Percentiles rank a stretch among this genome's conserved stretches.
These are phyloP conservation scores for Alsophila aescularia DNA, from an alignment of 2,888 invertebrate genomes.

Conservation along the genomic window DNA sequence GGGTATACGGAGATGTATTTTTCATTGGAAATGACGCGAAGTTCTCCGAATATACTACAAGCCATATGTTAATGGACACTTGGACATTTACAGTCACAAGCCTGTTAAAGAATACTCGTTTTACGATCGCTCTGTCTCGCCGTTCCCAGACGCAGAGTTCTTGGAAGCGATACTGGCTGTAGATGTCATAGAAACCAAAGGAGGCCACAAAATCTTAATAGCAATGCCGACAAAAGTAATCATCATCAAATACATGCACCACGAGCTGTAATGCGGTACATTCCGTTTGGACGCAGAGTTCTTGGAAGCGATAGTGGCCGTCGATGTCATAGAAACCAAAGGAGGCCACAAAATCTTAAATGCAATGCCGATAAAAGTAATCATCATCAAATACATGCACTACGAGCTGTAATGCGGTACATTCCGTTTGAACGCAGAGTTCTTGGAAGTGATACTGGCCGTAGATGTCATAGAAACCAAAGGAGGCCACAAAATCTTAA, in stretches of 20 bases:
- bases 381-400: constrained; percentile 60
- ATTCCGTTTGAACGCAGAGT: neutral
- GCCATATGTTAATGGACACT: constrained; percentile 54
- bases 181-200: constrained; percentile 60
- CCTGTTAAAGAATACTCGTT: constrained; percentile 69
- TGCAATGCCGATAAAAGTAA: constrained; percentile 72
- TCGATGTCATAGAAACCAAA: constrained; percentile 63
- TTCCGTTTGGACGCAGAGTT: neutral
- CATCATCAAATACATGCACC: constrained; percentile 58
- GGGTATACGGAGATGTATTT: constrained; percentile 60
- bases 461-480: constrained; percentile 64
- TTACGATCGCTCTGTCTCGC: constrained; percentile 59
- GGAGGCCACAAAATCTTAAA: constrained; percentile 65
- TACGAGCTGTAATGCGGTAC: constrained; percentile 44
- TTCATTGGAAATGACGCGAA: constrained; percentile 68
- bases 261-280: constrained; percentile 44
- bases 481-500: constrained; percentile 62
- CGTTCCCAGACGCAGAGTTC: no score
- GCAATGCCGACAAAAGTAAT: constrained; percentile 74
- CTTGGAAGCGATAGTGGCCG: no score
- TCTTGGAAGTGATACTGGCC: no score
- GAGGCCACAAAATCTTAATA: constrained; percentile 64
- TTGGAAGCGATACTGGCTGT: constrained; percentile 64
- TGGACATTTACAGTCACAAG: constrained; percentile 56
- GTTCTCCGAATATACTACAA: constrained; percentile 63